Evolutionary conservation across 2,888 invertebrate genomes (phyloP).

Genomic region (Coleophora flavipennella): DNA sequence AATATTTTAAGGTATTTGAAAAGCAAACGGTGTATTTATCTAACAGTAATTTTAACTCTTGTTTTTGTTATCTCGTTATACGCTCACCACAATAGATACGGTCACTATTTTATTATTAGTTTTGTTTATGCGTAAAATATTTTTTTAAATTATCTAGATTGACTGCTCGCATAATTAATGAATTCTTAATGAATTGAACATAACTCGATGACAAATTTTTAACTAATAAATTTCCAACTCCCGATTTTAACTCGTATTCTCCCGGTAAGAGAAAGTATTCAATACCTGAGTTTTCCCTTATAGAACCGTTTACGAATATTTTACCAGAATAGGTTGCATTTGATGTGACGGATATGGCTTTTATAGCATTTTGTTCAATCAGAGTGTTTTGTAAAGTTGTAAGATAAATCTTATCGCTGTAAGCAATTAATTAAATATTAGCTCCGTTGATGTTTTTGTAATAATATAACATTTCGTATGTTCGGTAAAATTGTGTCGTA

Average conservation of each 20-base stretch:
- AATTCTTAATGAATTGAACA: neutral
- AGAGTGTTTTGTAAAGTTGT: neutral
- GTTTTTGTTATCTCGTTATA: neutral
- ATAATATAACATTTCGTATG: neutral
- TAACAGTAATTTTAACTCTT: neutral
- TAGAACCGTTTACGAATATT: neutral
- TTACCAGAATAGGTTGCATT: neutral
- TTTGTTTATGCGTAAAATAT: neutral
- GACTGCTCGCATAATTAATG: neutral
- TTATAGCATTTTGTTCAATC: neutral
- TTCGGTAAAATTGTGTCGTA: neutral
- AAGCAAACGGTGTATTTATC: conserved; percentile 3
- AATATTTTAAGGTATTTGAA: neutral
- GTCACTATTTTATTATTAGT: neutral
- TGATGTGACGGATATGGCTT: neutral
- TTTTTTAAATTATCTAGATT: neutral
- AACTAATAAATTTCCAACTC: neutral
- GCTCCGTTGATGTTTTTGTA: neutral
- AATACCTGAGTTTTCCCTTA: neutral
- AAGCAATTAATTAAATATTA: neutral
- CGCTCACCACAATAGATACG: neutral
- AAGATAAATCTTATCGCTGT: neutral
- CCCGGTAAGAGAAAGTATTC: neutral
- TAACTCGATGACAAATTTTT: neutral
- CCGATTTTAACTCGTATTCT: neutral